These are phyloP conservation scores for Catharus ustulatus DNA, from an alignment of 2,797 vertebrate genomes.

Conservation along the genomic window DNA sequence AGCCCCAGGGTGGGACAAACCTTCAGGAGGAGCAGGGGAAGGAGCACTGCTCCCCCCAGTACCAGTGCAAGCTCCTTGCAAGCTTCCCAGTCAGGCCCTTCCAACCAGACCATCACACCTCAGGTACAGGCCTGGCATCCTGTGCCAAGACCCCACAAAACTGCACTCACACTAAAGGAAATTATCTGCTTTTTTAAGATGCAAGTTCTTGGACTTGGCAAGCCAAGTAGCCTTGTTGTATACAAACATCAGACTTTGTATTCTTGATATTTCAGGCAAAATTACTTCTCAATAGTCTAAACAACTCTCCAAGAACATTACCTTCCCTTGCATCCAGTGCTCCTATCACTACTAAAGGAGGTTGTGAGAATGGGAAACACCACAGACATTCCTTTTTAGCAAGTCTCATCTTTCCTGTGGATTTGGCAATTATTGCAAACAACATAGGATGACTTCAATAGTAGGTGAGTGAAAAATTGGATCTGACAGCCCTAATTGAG, in stretches of 20 bases:
- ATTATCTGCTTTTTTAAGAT: background rate
- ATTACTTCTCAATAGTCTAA: background rate
- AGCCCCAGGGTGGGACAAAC: background rate
- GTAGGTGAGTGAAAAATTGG: conserved; percentile 74
- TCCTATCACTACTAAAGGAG: background rate
- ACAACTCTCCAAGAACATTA: background rate
- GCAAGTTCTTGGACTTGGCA: background rate
- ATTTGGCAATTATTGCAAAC: conserved; percentile 73
- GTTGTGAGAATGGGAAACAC: background rate
- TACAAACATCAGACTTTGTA: background rate
- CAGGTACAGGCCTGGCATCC: background rate
- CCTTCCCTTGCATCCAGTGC: background rate
- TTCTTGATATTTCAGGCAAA: background rate
- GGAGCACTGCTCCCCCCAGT: background rate
- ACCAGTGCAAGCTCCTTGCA: background rate
- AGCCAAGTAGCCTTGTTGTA: background rate
- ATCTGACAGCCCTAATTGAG: conserved; percentile 79
- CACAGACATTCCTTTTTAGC: conserved; percentile 10
- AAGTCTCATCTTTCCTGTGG: conserved; percentile 63
- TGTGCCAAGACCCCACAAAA: background rate
- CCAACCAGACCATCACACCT: background rate
- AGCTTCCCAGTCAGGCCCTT: background rate
- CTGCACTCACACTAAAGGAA: background rate
- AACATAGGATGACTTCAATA: conserved; percentile 63
- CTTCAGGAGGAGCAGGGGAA: background rate